phyloP scores from a whole-genome alignment of 2,797 vertebrate genomes.

The Periparus ater region DNA sequence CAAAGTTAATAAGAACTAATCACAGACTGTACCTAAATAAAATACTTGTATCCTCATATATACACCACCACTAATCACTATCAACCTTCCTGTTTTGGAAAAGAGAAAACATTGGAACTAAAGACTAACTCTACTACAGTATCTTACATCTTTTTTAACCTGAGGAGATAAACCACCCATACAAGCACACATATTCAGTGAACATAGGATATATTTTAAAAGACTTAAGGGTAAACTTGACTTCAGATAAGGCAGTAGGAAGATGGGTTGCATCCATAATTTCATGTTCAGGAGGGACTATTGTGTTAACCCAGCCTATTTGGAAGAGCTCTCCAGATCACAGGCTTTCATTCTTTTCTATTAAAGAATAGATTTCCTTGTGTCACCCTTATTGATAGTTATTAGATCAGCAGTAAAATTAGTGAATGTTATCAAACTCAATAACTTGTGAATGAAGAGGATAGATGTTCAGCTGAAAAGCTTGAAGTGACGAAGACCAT shows the following conservation, averaged over 20 bases:
- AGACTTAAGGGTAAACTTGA: neutral
- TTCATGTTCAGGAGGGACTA: neutral
- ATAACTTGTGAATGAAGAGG: neutral
- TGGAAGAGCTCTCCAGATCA: neutral
- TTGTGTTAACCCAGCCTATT: neutral
- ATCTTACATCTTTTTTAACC: neutral
- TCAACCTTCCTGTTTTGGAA: neutral
- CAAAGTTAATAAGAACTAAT: neutral
- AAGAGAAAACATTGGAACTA: neutral
- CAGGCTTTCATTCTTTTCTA: neutral
- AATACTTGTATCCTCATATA: neutral
- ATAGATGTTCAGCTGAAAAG: slow-evolving; percentile 7
- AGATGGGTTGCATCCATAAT: neutral
- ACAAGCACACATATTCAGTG: neutral
- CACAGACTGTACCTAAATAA: neutral
- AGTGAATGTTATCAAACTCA: neutral
- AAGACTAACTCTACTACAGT: neutral
- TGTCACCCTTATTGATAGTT: neutral
- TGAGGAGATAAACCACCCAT: neutral
- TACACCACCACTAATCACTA: neutral
- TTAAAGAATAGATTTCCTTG: neutral
- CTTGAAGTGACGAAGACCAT: slow-evolving; percentile 12
- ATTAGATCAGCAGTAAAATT: neutral
- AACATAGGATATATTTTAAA: neutral
- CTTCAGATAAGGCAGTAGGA: neutral